A percentile compares a stretch with the other conserved stretches of the same genome.
Evolutionary conservation across 2,888 invertebrate genomes (phyloP).

Genomic region (Apamea anceps): DNA sequence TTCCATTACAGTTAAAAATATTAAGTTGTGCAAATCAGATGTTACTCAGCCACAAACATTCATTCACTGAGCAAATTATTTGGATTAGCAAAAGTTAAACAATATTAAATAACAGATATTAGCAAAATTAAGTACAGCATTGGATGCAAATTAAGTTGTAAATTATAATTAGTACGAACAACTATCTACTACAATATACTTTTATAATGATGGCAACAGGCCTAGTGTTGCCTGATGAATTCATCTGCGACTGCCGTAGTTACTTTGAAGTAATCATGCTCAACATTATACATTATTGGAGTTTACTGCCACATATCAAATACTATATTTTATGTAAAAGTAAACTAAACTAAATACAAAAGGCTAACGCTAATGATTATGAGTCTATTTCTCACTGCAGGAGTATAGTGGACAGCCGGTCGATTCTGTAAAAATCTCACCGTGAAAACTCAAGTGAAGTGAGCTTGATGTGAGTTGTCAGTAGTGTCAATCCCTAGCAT

Average conservation of each 20-base stretch:
- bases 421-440: too few relatives aligned
- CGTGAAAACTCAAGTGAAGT: too few relatives aligned
- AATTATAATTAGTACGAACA: slow-evolving; percentile 53
- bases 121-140: slow-evolving; percentile 54
- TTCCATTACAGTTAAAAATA: slow-evolving; percentile 10
- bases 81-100: slow-evolving; percentile 27
- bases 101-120: slow-evolving; percentile 29
- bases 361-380: too few relatives aligned
- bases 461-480: too few relatives aligned
- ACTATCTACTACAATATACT: slow-evolving; percentile 33
- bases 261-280: too few relatives aligned
- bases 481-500: too few relatives aligned
- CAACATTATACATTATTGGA: background rate
- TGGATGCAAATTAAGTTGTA: slow-evolving; percentile 55
- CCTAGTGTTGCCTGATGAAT: background rate
- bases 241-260: too few relatives aligned
- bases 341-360: background rate
- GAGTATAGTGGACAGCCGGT: too few relatives aligned
- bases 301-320: background rate
- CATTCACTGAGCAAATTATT: slow-evolving; percentile 44
- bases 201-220: background rate
- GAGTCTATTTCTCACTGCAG: background rate
- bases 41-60: slow-evolving; percentile 18
- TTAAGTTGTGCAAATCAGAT: slow-evolving; percentile 28
- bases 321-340: background rate